Conservation (phyloP, 2,888 invertebrate genomes). For the Leptothorax acervorum region DNA sequence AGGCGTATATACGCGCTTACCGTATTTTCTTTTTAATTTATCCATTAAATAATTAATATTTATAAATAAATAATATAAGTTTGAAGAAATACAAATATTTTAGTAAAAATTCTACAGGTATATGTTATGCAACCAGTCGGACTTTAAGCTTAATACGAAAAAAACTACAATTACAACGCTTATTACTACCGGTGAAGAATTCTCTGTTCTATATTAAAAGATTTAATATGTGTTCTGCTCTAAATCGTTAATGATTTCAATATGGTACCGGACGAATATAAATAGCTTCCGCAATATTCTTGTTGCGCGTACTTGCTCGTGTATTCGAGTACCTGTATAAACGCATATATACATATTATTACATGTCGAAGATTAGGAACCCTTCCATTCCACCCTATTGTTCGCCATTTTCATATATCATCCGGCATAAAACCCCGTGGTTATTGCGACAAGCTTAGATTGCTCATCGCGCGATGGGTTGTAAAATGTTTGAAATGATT, state of each 20-base stretch:
- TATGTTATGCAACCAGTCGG: not conserved
- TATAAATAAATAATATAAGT: not conserved
- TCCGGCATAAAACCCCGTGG: constrained; percentile 63
- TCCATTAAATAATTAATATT: constrained; percentile 1
- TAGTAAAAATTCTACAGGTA: not conserved
- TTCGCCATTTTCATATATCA: constrained; percentile 64
- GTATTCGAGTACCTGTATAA: constrained; percentile 46
- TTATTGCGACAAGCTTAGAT: constrained; percentile 68
- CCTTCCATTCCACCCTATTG: constrained; percentile 17
- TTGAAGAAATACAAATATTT: not conserved
- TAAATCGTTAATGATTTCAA: constrained; percentile 47
- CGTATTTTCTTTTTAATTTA: not conserved
- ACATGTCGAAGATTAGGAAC: constrained; percentile 44
- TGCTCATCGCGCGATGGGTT: constrained; percentile 61
- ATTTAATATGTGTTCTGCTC: constrained; percentile 17
- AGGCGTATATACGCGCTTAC: not conserved
- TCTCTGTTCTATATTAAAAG: not conserved
- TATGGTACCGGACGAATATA: constrained; percentile 50
- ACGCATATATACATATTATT: constrained; percentile 38
- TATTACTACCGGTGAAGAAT: not conserved
- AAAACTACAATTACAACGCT: not conserved
- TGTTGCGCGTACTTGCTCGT: constrained; percentile 49
- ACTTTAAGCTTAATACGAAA: not conserved
- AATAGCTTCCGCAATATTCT: constrained; percentile 59
- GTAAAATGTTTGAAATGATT: constrained; percentile 73